Evolutionary conservation across 2,113 vertebrate genomes (phyloP), one percentile per base, ranked within the genome.

Genomic region (Clarias gariepinus): DNA sequence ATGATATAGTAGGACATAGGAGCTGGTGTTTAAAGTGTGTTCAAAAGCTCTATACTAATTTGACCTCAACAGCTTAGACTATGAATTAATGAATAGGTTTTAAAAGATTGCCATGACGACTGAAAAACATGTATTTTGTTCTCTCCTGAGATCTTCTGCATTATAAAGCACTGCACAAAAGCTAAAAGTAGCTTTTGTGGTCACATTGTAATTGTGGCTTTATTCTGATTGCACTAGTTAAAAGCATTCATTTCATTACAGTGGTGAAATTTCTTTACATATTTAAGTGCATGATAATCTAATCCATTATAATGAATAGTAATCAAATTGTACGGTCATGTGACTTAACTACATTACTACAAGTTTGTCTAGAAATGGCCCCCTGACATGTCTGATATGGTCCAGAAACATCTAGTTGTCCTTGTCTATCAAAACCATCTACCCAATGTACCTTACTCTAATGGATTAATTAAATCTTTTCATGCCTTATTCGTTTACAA

Each of bases 401-500:
- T 85, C 28, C 60, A 61, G 28, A 68, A 68, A 30, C n/a, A 55
- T 53, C 57, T 53, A n/a, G 53, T n/a, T 15, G 47, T 25, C 19
- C 19, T 28, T 33, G 73, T 66, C 25, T 33, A 79, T 30, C 52
- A 85, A 47, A 36, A 57, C 25, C 25, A 53, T 80, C 30, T 69
- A 12, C 7, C 13, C 36, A 85, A 53, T n/a, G 78, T n/a, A 28
- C 74, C 30, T n/a, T 69, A 53, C 10, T 33, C 36, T 64, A 77
- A 52, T 53, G 25, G 4, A 28, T 41, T 73, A 86, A 81, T 60
- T 81, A 57, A 58, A 73, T 81, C 9, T 86, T 23, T 30, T 36
- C n/a, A 60, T 73, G 84, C 21, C 60, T 25, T 33, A 41, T 69
- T 80, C 21, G 58, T 64, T 74, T 85, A 36, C 30, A 64, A 82